These are phyloP conservation scores for Pyxicephalus adspersus DNA, from an alignment of 2,113 vertebrate genomes.

Conservation along the genomic window DNA sequence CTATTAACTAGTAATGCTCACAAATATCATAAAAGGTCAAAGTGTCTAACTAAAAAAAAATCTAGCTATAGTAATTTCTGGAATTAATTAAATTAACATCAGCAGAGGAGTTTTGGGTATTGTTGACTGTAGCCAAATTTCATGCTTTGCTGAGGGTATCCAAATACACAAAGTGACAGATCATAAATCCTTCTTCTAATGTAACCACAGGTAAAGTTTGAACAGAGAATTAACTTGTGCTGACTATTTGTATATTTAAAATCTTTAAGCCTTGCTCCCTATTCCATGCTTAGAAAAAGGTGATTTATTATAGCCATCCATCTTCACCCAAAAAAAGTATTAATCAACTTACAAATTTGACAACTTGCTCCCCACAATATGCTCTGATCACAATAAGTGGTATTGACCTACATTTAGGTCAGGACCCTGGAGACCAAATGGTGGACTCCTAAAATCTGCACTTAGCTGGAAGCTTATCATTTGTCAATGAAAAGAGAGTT, in stretches of 20 bases:
- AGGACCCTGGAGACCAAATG: neutral
- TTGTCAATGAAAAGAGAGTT: neutral
- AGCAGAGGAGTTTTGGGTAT: neutral
- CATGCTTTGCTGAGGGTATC: slow-evolving; percentile 1
- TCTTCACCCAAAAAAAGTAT: slow-evolving; percentile 21
- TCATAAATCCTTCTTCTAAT: slow-evolving; percentile 12
- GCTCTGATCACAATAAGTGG: slow-evolving; percentile 16
- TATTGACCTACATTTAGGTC: slow-evolving; percentile 21
- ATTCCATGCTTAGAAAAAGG: slow-evolving; percentile 18
- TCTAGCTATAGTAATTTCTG: too few species aligned
- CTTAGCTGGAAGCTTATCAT: neutral
- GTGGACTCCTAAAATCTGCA: neutral
- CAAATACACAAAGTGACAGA: slow-evolving; percentile 11
- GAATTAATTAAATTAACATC: neutral
- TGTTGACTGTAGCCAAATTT: neutral
- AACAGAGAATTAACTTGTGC: slow-evolving; percentile 8
- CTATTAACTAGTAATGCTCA: too few species aligned
- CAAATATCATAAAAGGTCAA: too few species aligned
- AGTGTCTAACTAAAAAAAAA: too few species aligned
- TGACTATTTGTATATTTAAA: slow-evolving; percentile 41
- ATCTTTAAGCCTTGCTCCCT: slow-evolving; percentile 1
- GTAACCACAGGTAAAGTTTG: neutral
- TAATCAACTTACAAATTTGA: slow-evolving; percentile 41
- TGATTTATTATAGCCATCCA: slow-evolving; percentile 48
- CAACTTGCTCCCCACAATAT: slow-evolving; percentile 5